Base-by-base conservation (phyloP, 2,888 invertebrate genomes). In the Pecten maximus region DNA sequence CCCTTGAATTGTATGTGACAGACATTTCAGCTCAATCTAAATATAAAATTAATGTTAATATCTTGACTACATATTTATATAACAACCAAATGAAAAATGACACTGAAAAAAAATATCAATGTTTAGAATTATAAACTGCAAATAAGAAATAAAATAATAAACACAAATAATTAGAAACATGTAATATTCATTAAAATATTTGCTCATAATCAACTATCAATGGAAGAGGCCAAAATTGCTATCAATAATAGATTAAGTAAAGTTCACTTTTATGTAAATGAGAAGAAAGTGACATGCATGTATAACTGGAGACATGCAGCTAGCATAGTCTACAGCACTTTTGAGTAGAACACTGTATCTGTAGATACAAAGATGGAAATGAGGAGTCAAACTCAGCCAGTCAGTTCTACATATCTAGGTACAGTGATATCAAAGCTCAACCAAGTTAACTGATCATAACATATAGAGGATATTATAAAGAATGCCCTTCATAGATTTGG, bases 291-390 rank as follows among this genome's bases (percentile, higher is more conserved):
- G 60, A 28, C 74, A 74, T 74, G 74, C 74, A 74, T 74, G 74
- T 15, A 35, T 35, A 35, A 74, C 74, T 35, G 74, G 15, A 35
- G 74, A 35, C 74, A 74, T 35, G 35, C 35, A 10, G 35, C 28
- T 28, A 74, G 74, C 74, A 28, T 12, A 74, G 74, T 35, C 74
- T 74, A 35, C 74, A 28, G 28, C 16, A 74, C 74, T 74, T 74
- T 28, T 28, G 35, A 74, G 60, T 12, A 35, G 19, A 74, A 23
- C 19, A 2, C 54, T 74, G 8, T 28, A 74, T 8, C 74, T 74
- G 74, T 16, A 74, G 74, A 74, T 74, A 74, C 35, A 74, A 2
- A 54, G 50, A 54, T 54, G 50, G 50, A 74, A 74, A 74, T 74
- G 28, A 74, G 35, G 16, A n/a, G 35, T 74, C 74, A 35, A 74